Evolutionary conservation across 1,140 invertebrate species (phyloP).

Genomic region (Drusus annulatus): DNA sequence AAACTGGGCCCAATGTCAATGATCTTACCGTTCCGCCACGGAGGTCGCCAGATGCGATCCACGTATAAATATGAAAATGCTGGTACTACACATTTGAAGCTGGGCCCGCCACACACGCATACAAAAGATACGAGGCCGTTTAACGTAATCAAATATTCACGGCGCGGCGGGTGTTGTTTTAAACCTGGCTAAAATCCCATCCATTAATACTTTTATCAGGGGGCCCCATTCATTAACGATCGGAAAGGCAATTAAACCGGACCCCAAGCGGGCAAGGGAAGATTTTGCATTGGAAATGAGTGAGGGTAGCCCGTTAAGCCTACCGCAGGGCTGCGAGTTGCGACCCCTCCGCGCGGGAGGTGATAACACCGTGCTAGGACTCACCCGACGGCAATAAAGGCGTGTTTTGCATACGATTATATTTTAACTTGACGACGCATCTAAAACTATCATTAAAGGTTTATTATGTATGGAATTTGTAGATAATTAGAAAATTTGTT

Average conservation of each 20-base stretch:
- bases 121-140: conserved; percentile 23
- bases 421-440: conserved; percentile 38
- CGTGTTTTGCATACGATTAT: conserved; percentile 42
- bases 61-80: too few relatives aligned
- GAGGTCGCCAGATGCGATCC: too few relatives aligned
- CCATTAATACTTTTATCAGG: conserved; percentile 59
- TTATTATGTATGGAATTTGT: conserved; percentile 7
- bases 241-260: conserved; percentile 58
- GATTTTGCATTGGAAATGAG: conserved; percentile 58
- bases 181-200: conserved; percentile 51
- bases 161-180: conserved; percentile 41
- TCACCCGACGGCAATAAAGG: conserved; percentile 11
- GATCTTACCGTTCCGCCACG: too few relatives aligned
- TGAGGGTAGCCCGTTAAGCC: conserved; percentile 51
- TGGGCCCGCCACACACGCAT: neutral
- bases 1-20: too few relatives aligned
- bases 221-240: conserved; percentile 58
- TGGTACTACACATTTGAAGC: too few relatives aligned
- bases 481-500: neutral
- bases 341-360: conserved; percentile 2
- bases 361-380: conserved; percentile 26
- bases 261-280: conserved; percentile 48
- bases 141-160: conserved; percentile 41
- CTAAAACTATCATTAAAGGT: conserved; percentile 6
- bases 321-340: conserved; percentile 29